Conservation (phyloP, 2,797 vertebrate species). For the Borostomias antarcticus region DNA sequence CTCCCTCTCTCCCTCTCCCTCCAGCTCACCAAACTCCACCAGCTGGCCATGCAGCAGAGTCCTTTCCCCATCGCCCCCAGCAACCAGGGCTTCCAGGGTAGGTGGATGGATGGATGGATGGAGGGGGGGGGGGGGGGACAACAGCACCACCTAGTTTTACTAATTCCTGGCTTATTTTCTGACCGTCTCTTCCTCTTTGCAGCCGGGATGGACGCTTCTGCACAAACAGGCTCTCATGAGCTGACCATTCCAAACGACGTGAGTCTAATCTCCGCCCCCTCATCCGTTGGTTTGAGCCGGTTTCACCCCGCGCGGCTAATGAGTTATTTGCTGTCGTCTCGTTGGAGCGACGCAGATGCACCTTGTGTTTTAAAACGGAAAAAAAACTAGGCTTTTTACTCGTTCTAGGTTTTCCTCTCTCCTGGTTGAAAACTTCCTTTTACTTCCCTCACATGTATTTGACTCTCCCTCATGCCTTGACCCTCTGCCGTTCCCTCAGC, state of each 20-base stretch:
- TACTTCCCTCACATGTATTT: not conserved
- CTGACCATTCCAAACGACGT: conserved; percentile 98
- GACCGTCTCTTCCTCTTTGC: conserved; percentile 52
- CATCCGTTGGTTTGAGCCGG: too few relatives aligned
- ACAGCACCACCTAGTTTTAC: too few relatives aligned
- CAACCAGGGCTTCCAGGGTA: conserved; percentile 91
- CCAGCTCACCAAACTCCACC: conserved; percentile 96
- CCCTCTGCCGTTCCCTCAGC: conserved; percentile 59
- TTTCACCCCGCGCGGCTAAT: too few relatives aligned
- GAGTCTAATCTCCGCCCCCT: conserved; percentile 59
- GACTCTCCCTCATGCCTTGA: not conserved
- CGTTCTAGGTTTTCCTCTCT: too few relatives aligned
- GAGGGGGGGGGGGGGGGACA: not conserved
- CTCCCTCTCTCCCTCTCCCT: conserved; percentile 19
- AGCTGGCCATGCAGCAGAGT: conserved; percentile 96
- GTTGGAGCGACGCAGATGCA: too few relatives aligned
- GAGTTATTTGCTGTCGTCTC: too few relatives aligned
- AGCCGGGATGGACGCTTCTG: conserved; percentile 94
- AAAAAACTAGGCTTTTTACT: too few relatives aligned
- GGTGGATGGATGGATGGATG: conserved; percentile 40
- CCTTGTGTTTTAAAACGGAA: too few relatives aligned
- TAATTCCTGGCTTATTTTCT: too few relatives aligned
- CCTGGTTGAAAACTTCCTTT: too few relatives aligned
- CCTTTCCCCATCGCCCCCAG: conserved; percentile 90
- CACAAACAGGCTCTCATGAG: conserved; percentile 96